These are phyloP conservation scores for Dasysyrphus tricinctus DNA, from an alignment of 2,888 invertebrate species.

Conservation along the genomic window DNA sequence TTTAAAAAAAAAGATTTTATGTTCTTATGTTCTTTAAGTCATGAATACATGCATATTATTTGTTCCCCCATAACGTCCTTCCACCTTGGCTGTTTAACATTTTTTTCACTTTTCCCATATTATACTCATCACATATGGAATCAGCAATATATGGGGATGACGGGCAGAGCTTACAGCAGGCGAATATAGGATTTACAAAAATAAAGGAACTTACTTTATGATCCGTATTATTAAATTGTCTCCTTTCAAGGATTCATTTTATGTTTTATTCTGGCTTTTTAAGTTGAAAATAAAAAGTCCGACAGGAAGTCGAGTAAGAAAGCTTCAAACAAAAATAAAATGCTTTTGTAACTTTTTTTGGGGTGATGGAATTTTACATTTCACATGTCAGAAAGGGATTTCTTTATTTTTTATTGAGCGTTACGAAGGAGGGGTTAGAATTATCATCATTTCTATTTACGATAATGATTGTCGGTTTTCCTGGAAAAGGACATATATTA, in stretches of 20 bases:
- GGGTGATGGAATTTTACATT: constrained; percentile 70
- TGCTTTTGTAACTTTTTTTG: background rate
- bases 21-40: background rate
- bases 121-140: constrained; percentile 12
- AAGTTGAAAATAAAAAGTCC: constrained; percentile 34
- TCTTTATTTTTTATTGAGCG: constrained; percentile 72
- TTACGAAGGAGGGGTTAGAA: constrained; percentile 49
- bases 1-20: constrained; percentile 8
- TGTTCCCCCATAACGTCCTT: constrained; percentile 1
- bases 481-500: constrained; percentile 15
- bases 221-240: constrained; percentile 80
- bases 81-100: constrained; percentile 48
- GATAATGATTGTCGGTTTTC: constrained; percentile 36
- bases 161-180: constrained; percentile 30
- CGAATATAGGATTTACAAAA: constrained; percentile 37
- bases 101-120: background rate
- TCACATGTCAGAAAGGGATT: constrained; percentile 73
- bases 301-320: constrained; percentile 9
- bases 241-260: constrained; percentile 58
- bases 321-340: constrained; percentile 44
- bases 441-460: constrained; percentile 59
- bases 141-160: background rate
- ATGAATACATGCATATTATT: constrained; percentile 52
- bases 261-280: constrained; percentile 38
- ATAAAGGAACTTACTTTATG: constrained; percentile 78